Percentiles rank a stretch among this genome's conserved stretches.
Conservation (phyloP, 1,140 invertebrate species). For the Leptinotarsa lineolata region DNA sequence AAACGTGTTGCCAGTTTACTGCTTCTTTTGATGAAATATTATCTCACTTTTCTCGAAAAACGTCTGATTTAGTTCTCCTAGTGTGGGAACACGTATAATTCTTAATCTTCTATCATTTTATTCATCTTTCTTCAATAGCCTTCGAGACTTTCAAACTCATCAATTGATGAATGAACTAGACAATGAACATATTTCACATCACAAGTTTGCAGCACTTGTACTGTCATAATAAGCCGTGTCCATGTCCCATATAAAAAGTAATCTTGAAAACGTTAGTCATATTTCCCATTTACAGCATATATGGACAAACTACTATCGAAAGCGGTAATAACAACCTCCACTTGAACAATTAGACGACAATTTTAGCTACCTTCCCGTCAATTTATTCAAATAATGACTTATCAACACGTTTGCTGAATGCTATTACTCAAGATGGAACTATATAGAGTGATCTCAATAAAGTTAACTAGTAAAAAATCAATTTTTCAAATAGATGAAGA, state of each 20-base stretch:
- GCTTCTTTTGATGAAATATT: not conserved
- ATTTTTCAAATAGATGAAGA: too few species aligned
- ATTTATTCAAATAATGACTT: constrained; percentile 6
- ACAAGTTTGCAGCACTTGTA: not conserved
- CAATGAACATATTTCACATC: too few species aligned
- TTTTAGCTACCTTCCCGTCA: not conserved
- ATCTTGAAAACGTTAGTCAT: constrained; percentile 26
- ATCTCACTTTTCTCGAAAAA: too few species aligned
- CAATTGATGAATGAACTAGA: too few species aligned
- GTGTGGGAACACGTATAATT: too few species aligned
- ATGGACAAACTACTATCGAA: constrained; percentile 25
- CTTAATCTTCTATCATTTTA: too few species aligned
- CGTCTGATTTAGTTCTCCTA: too few species aligned
- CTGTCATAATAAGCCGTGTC: constrained; percentile 8
- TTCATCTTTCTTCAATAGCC: too few species aligned
- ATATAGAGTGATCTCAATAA: too few species aligned
- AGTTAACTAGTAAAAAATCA: too few species aligned
- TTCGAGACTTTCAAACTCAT: too few species aligned
- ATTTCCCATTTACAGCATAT: constrained; percentile 24
- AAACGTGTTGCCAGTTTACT: not conserved
- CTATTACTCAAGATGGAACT: too few species aligned
- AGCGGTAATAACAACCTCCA: constrained; percentile 20
- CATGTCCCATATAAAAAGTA: constrained; percentile 28
- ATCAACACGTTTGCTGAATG: not conserved
- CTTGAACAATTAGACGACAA: constrained; percentile 16